Base-by-base conservation (phyloP, 2,113 vertebrate species). In the Takifugu bimaculatus region DNA sequence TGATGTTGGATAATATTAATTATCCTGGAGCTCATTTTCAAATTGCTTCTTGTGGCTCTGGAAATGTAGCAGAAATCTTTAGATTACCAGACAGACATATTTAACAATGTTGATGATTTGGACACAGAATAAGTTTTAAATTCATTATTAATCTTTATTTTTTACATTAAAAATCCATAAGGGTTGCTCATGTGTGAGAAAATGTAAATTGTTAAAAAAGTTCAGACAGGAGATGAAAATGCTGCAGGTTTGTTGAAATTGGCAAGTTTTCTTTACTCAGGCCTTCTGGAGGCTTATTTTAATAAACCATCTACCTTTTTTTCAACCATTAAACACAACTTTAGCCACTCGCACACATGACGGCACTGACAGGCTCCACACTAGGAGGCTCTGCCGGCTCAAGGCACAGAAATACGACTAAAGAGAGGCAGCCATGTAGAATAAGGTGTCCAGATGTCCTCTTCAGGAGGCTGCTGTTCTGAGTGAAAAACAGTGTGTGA, bases 131-230 rank as follows among this genome's bases (percentile, higher is more conserved):
- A 20, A 20, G 12, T 52, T 55, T 60, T 14, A 50, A 26, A 63
- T 47, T 27, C 42, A 50, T 20, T 63, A 42, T 42, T 4, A 39
- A 27, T 60, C 7, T 63, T 68, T 47, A 52, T 68, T 71, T 48
- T 71, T 66, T 26, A 45, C 3, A 56, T 54, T 55, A 54, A 39
- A 39, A 39, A 11, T 39, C 35, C 35, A 39, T 10, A 39, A 2
- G 35, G 35, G 35, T 10, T 39, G 35, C 35, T 39, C 7, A 39
- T 10, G 9, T 50, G 48, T 45, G 14, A 45, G 44, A 15, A 45
- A 45, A 45, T 45, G 13, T 14, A 45, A 45, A 45, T 13, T 45
- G 14, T 45, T 15, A 45, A 13, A 45, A 15, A 45, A 14, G 44
- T 45, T 45, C 44, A 45, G 44, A 45, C 14, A 4, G 44, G 44